Evolutionary conservation across 1,140 invertebrate genomes (phyloP), one percentile per base, ranked within the genome.

Genomic region (Prorops nasuta): DNA sequence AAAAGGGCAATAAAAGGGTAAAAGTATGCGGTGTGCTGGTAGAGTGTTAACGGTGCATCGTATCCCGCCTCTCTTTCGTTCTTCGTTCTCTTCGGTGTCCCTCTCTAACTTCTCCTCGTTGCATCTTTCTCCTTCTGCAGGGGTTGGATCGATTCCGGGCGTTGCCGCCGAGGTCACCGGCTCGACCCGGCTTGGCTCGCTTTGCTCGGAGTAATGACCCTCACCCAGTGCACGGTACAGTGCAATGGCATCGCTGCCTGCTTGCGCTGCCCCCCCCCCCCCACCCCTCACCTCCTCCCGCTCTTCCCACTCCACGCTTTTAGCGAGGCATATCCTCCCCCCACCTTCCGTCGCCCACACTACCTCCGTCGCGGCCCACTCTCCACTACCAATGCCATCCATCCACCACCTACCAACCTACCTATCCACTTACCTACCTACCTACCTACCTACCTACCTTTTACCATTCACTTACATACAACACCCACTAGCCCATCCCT

Each of bases 201-300:
- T 67, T 71, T 70, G 64, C 66, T 73, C 70, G 71, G 74, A 76
- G 72, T 77, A 77, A 77, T 76, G 74, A 76, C 74, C 74, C 74
- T 77, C 73, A 77, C 74, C 73, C 72, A 77, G 73, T 75, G 74
- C 72, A 76, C 72, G 76, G 73, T 75, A 73, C 72, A 76, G 72
- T 73, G 74, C 74, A 75, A 76, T 72, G 72, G 74, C 73, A 77
- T 68, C 66, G 68, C 48, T 51, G 49, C 58, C 49, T 34, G 20
- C n/a, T n/a, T n/a, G n/a, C 43, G 59, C 45, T 35, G 46, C 32
- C 51, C 43, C 42, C 49, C 44, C 47, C 36, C 45, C 20, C 44
- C 19, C 46, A 17, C 32, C 45, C 41, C 39, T 48, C 48, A 52
- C 44, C 46, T 31, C 52, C 36, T 44, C 55, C 47, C 44, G 44